Evolutionary conservation across 2,888 invertebrate species (phyloP), one percentile per base, ranked within the genome.

Genomic region (Tipula confusa): DNA sequence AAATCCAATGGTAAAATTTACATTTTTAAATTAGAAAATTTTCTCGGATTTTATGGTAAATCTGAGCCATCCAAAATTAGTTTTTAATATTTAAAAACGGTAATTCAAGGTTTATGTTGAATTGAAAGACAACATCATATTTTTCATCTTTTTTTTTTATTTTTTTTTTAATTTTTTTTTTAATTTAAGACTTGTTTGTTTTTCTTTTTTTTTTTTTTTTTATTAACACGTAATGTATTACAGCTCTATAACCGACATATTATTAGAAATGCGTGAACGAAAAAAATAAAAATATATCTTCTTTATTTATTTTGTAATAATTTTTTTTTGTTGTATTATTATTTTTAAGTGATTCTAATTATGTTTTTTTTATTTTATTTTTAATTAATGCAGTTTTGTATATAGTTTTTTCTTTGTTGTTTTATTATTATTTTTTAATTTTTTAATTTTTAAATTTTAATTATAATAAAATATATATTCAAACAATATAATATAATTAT

Each of bases 221-320:
- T 83, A 83, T 83, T 83, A 83, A 83, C 83, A 83, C 83, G 83
- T 83, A 83, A 83, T 83, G 83, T 83, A 79, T 83, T 83, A 83
- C 83, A 83, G 80, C 83, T 83, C 80, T 81, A 29, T 83, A 83
- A 83, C 83, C 83, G 83, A 83, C 83, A 83, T 79, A 83, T 79
- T 83, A 83, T 79, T 83, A 83, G 83, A 83, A 83, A 83, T 83
- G 83, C 83, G 83, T 83, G 83, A 83, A 83, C 83, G 80, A 83
- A 84, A 82, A 79, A 31, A 29, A 81, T 29, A 81, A 81, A 31
- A 81, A 64, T 64, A 64, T 64, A 64, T 64, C 24, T 64, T 64
- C 64, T 64, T 64, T 64, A 64, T 64, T 64, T 24, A 64, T 64
- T 64, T 64, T 64, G 24, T 64, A 64, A 64, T 64, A 64, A 64